Evolutionary conservation across 2,888 invertebrate species (phyloP).

Genomic region (Rugalucina vietnamica): DNA sequence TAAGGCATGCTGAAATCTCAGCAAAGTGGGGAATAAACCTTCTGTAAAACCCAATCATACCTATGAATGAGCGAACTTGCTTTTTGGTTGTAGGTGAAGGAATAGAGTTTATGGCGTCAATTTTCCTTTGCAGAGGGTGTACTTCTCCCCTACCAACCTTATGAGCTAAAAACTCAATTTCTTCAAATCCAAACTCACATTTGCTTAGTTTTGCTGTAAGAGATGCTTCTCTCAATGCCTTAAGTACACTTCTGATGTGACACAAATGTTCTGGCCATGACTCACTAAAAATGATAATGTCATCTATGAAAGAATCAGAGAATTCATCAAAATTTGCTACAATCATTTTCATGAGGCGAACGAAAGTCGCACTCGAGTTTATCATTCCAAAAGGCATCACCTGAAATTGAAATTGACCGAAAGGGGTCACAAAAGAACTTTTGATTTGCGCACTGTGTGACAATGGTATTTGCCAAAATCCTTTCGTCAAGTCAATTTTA

Average conservation of each 20-base stretch:
- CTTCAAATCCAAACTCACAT: slow-evolving; percentile 28
- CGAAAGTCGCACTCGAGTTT: slow-evolving; percentile 4
- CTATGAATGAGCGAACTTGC: slow-evolving; percentile 34
- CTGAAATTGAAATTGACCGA: neutral
- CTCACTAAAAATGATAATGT: slow-evolving; percentile 13
- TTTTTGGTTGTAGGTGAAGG: slow-evolving; percentile 19
- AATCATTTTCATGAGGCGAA: neutral
- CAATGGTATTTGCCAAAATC: slow-evolving; percentile 42
- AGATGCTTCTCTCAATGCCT: neutral
- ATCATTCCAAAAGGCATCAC: slow-evolving; percentile 13
- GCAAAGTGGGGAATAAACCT: slow-evolving; percentile 48
- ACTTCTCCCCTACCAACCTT: slow-evolving; percentile 24
- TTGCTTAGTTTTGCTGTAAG: slow-evolving; percentile 29
- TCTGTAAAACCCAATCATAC: slow-evolving; percentile 40
- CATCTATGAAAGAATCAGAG: neutral
- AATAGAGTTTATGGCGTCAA: slow-evolving; percentile 24
- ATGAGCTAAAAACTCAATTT: slow-evolving; percentile 31
- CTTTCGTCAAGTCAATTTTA: slow-evolving; percentile 41
- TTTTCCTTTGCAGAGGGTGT: slow-evolving; percentile 20
- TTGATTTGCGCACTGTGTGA: neutral
- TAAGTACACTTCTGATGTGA: neutral
- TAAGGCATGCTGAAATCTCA: slow-evolving; percentile 37
- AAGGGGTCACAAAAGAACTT: neutral
- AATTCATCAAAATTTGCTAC: neutral
- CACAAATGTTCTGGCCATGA: neutral